Conservation (phyloP, 2,113 vertebrate species). For the Neopipo cinnamomea region DNA sequence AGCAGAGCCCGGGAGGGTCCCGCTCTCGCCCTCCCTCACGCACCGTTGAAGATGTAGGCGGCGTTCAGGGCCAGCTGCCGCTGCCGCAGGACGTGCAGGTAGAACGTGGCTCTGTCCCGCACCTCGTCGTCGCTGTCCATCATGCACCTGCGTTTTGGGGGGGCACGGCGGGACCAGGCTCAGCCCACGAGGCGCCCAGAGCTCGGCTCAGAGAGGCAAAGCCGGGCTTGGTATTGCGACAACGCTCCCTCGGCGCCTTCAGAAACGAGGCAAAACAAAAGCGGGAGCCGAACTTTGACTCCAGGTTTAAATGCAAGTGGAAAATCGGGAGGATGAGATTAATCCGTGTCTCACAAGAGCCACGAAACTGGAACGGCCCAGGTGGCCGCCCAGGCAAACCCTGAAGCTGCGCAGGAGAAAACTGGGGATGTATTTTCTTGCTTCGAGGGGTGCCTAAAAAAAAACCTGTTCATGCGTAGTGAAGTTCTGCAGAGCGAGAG, state of each 20-base stretch:
- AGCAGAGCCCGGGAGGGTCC: too few species aligned
- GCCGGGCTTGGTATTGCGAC: accelerated
- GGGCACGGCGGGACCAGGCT: background rate
- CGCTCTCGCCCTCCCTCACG: too few species aligned
- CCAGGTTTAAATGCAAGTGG: too few species aligned
- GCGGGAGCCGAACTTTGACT: too few species aligned
- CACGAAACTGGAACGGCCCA: accelerated
- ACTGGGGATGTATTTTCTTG: background rate
- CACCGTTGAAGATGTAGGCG: conserved; percentile 93
- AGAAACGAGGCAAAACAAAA: too few species aligned
- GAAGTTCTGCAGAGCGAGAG: background rate
- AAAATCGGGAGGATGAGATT: background rate
- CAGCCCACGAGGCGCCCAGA: background rate
- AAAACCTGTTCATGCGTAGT: accelerated
- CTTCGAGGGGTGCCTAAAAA: background rate
- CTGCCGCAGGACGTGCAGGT: conserved; percentile 94
- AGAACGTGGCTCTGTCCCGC: conserved; percentile 95
- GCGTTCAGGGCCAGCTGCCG: conserved; percentile 94
- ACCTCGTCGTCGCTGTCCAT: conserved; percentile 98
- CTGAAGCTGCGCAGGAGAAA: background rate
- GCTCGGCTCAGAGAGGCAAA: background rate
- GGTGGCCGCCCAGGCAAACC: background rate
- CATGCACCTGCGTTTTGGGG: conserved; percentile 94
- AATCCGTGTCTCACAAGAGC: background rate
- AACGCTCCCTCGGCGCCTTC: too few species aligned